phyloP scores from a whole-genome alignment of 1,140 invertebrate genomes.

The Euura lappo region DNA sequence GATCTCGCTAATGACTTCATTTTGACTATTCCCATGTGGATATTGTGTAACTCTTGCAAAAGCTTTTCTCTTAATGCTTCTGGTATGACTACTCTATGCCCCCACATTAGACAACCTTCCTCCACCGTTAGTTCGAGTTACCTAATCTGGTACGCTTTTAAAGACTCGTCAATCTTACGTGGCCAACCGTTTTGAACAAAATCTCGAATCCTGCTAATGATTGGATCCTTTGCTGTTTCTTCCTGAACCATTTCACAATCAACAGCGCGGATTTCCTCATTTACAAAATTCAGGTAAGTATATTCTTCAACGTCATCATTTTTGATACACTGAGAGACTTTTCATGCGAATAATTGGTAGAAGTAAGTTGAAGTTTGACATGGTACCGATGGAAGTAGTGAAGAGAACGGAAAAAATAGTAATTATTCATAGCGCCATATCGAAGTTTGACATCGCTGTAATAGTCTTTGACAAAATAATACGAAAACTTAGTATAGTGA shows the following conservation, averaged over 20 bases:
- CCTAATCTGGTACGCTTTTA: conserved; percentile 13
- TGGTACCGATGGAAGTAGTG: too few relatives aligned
- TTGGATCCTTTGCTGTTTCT: conserved; percentile 11
- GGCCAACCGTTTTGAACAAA: conserved; percentile 26
- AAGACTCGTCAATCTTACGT: conserved; percentile 13
- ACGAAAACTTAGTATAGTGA: too few relatives aligned
- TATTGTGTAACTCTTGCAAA: conserved; percentile 13
- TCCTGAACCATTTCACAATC: conserved; percentile 12
- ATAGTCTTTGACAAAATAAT: too few relatives aligned
- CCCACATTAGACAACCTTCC: conserved; percentile 32
- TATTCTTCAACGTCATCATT: neutral
- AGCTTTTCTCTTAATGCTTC: conserved; percentile 29
- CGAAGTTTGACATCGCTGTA: too few relatives aligned
- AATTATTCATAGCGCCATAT: too few relatives aligned
- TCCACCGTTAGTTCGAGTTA: conserved; percentile 9
- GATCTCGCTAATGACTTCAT: conserved; percentile 57
- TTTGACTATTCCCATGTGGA: conserved; percentile 50
- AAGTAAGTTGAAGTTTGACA: too few relatives aligned
- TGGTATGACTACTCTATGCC: conserved; percentile 50
- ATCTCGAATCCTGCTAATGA: conserved; percentile 22
- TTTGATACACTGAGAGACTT: too few relatives aligned
- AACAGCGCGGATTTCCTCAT: conserved; percentile 18
- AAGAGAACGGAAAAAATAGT: too few relatives aligned
- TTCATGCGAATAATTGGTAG: too few relatives aligned
- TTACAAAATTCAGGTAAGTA: conserved; percentile 14